Conservation (phyloP, 2,888 invertebrate genomes). For the Dolomedes plantarius region DNA sequence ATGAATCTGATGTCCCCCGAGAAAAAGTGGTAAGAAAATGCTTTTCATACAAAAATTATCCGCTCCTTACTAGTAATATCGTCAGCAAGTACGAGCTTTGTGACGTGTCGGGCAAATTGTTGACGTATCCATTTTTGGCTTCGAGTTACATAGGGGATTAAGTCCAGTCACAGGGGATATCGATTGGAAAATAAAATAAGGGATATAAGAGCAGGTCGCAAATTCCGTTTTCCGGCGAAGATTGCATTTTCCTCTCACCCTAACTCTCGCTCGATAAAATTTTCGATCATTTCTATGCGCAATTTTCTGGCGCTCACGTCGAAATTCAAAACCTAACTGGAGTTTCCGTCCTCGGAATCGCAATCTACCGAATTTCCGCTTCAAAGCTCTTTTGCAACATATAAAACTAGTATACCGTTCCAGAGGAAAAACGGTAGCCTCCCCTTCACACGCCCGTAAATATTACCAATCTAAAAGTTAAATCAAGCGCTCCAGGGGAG, state of each 20-base stretch:
- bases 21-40: neutral
- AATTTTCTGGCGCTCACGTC: conserved; percentile 64
- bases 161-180: conserved; percentile 33
- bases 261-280: conserved; percentile 68
- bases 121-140: conserved; percentile 62
- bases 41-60: conserved; percentile 10
- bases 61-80: conserved; percentile 23
- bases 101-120: conserved; percentile 52
- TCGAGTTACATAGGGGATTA: conserved; percentile 61
- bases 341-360: conserved; percentile 50
- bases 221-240: conserved; percentile 60
- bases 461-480: conserved; percentile 64
- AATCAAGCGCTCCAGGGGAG: conserved; percentile 53
- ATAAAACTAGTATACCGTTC: conserved; percentile 64
- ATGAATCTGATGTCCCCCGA: too few relatives aligned
- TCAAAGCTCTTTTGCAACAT: conserved; percentile 61
- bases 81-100: conserved; percentile 39
- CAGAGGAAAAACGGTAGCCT: conserved; percentile 27
- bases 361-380: conserved; percentile 70
- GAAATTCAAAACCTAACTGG: conserved; percentile 68
- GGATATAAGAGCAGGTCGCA: conserved; percentile 45
- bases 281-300: conserved; percentile 70
- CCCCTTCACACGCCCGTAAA: neutral
- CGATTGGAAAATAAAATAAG: conserved; percentile 54
- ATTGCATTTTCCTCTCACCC: conserved; percentile 63